Conservation (phyloP, 2,113 vertebrate species). For the Tenrec ecaudatus region DNA sequence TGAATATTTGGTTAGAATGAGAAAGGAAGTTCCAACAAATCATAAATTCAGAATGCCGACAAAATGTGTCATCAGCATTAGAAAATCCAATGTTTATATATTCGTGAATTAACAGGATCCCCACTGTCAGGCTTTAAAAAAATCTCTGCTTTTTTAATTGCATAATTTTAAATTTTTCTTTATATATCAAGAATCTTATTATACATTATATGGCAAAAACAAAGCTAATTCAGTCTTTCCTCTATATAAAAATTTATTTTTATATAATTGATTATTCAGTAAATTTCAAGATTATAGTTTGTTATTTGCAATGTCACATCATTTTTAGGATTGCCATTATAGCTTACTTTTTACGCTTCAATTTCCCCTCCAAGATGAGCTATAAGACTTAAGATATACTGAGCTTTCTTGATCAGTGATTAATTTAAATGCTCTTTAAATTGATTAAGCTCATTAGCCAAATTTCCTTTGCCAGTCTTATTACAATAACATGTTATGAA, state of each 20-base stretch:
- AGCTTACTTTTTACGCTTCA: neutral
- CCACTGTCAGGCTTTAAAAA: neutral
- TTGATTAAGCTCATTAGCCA: neutral
- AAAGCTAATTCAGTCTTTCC: neutral
- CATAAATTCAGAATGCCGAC: slow-evolving; percentile 1
- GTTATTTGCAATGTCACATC: slow-evolving; percentile 2
- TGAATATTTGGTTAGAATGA: slow-evolving; percentile 29
- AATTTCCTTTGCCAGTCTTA: slow-evolving; percentile 8
- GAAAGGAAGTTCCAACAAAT: slow-evolving; percentile 31
- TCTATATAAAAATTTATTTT: slow-evolving; percentile 2
- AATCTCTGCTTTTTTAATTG: neutral
- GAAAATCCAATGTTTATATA: neutral
- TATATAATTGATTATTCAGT: neutral
- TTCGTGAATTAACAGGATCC: neutral
- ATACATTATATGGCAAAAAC: slow-evolving; percentile 44
- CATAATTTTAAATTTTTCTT: neutral
- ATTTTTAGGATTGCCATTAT: slow-evolving; percentile 17
- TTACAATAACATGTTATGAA: neutral
- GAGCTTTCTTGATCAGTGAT: slow-evolving; percentile 7
- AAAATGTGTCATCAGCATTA: too few species aligned
- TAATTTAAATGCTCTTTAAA: slow-evolving; percentile 52
- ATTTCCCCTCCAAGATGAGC: neutral
- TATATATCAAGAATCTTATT: neutral
- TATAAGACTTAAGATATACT: slow-evolving; percentile 35
- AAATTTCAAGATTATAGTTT: slow-evolving; percentile 34